Percentiles rank a stretch among this genome's conserved stretches.
Evolutionary conservation across 2,113 vertebrate species (phyloP).

Genomic region (Lutjanus erythropterus): DNA sequence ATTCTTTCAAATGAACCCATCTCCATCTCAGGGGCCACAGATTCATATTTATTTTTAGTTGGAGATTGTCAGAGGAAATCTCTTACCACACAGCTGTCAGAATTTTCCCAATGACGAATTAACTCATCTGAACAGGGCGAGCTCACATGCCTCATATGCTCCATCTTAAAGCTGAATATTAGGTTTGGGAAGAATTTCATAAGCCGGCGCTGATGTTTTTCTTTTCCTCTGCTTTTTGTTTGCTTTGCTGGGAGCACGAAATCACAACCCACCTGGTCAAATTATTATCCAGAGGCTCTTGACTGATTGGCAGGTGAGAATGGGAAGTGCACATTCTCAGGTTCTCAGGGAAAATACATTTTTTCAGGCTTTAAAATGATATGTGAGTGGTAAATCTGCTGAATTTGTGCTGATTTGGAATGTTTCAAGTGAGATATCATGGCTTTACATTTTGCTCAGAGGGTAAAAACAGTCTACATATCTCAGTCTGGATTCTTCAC

Average conservation of each 20-base stretch:
- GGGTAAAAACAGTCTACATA: neutral
- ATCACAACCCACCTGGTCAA: constrained; percentile 11
- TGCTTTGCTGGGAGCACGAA: constrained; percentile 28
- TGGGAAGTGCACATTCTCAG: neutral
- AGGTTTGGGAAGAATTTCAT: constrained; percentile 47
- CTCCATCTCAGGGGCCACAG: constrained; percentile 10
- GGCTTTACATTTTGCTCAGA: constrained; percentile 11
- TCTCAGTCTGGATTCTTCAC: neutral
- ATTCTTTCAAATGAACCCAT: constrained; percentile 35
- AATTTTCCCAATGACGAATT: constrained; percentile 39
- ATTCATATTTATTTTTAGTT: constrained; percentile 45
- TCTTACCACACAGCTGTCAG: constrained; percentile 34
- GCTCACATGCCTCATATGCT: constrained; percentile 14
- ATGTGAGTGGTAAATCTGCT: constrained; percentile 12
- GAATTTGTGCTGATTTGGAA: no score
- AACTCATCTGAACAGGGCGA: constrained; percentile 31
- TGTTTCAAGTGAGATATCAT: neutral
- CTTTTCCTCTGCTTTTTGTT: constrained; percentile 26
- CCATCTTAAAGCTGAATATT: constrained; percentile 37
- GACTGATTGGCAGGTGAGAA: constrained; percentile 30
- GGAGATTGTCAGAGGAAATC: constrained; percentile 45
- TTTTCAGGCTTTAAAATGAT: constrained; percentile 5
- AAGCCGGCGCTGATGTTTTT: constrained; percentile 5
- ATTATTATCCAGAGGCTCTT: constrained; percentile 4
- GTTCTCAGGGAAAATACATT: constrained; percentile 14